Evolutionary conservation across 2,113 vertebrate species (phyloP).

Genomic region (Candoia aspera): DNA sequence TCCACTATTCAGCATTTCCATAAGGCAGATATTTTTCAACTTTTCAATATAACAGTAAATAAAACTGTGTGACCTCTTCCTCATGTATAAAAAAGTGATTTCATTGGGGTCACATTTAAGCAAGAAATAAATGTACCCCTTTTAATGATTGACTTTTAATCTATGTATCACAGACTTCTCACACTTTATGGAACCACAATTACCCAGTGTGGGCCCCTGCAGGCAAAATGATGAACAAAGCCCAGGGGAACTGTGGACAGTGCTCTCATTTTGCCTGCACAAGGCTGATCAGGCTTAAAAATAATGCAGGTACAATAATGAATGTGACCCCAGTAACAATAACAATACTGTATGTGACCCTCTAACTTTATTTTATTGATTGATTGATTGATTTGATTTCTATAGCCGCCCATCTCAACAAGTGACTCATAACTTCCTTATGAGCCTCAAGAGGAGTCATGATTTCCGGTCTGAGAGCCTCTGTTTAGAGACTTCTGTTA

Average conservation of each 20-base stretch:
- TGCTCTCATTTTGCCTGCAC: background rate
- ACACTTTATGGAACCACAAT: background rate
- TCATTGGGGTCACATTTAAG: background rate
- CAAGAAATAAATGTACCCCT: background rate
- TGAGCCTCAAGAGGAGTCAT: background rate
- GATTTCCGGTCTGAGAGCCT: background rate
- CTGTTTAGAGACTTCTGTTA: background rate
- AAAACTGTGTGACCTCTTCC: background rate
- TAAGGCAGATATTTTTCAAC: background rate
- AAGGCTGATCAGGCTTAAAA: background rate
- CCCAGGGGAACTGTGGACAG: background rate
- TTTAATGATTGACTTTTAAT: background rate
- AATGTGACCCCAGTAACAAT: background rate
- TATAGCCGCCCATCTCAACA: no score
- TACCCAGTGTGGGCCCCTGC: background rate
- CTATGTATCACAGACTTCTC: background rate
- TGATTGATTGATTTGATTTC: no score
- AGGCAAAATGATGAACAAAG: background rate
- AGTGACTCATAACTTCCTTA: background rate
- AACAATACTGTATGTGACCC: background rate
- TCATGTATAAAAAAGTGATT: background rate
- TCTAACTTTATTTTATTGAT: no score
- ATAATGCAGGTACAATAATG: background rate
- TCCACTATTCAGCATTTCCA: background rate
- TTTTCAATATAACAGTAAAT: background rate